Conservation (phyloP, 2,888 invertebrate species). For the Eupeodes luniger region DNA sequence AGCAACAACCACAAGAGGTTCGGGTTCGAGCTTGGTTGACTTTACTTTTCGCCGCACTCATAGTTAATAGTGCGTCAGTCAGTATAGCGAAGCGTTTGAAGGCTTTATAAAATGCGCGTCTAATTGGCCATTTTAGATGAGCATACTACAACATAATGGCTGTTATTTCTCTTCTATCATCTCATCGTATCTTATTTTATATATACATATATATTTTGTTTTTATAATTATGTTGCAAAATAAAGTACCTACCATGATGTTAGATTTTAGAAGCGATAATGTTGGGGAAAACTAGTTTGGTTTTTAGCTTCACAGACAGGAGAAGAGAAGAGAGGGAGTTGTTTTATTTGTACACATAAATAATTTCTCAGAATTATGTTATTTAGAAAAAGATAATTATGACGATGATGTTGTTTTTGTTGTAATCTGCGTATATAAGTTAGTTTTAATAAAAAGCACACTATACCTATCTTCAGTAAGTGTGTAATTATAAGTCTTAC, state of each 20-base stretch:
- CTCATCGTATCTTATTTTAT: constrained; percentile 9
- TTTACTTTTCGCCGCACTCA: constrained; percentile 53
- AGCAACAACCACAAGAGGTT: constrained; percentile 52
- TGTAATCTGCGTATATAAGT: constrained; percentile 43
- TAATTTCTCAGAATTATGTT: constrained; percentile 55
- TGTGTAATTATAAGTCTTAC: constrained; percentile 42
- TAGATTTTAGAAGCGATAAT: constrained; percentile 11
- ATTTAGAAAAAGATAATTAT: constrained; percentile 39
- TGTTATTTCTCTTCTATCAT: constrained; percentile 33
- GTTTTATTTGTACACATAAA: background rate
- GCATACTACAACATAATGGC: constrained; percentile 19
- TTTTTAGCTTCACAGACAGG: constrained; percentile 7
- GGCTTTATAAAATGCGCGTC: constrained; percentile 63
- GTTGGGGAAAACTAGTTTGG: constrained; percentile 52
- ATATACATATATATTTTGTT: constrained; percentile 12
- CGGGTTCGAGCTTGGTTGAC: constrained; percentile 34
- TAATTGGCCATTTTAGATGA: constrained; percentile 68
- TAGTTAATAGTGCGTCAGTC: constrained; percentile 69
- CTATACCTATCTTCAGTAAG: constrained; percentile 1
- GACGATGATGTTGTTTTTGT: constrained; percentile 11
- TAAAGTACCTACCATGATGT: constrained; percentile 34
- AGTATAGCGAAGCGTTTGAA: constrained; percentile 53
- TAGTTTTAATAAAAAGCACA: constrained; percentile 26
- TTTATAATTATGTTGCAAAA: constrained; percentile 65
- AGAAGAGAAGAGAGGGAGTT: background rate